Base-by-base conservation (phyloP, 1,140 invertebrate species). In the Megalopta genalis region DNA sequence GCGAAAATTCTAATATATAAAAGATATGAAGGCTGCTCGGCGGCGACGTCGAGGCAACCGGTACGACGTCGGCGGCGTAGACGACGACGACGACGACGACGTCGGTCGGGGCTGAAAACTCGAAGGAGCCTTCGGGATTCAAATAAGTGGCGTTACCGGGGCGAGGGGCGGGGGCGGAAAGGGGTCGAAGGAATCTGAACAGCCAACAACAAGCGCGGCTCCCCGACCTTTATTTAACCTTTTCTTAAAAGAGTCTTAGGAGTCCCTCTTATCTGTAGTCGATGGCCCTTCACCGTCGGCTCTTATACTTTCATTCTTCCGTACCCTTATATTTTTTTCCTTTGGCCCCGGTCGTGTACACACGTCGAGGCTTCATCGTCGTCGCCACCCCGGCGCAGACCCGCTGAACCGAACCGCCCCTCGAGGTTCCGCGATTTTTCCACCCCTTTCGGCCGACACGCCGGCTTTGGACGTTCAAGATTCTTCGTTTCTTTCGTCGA, bases 1-100 rank as follows among this genome's bases (percentile, higher is more conserved):
- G 83, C 83, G 87, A 88, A 89, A 91, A 90, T 91, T 90, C 88
- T 91, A 90, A 91, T 92, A 90, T 91, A 92, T 92, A 93, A 93
- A 92, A 92, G 91, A 93, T 93, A 91, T 92, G 91, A 92, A 89
- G 86, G 69, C 72, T 60, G 32, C 1, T 32, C 71, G 60, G 77
- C 66, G 85, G 42, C 82, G 87, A 85, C 85, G 82, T 66, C 37
- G 63, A 39, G 18, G 49, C 16, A 21, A 21, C 8, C 14, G 27
- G 32, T 4, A 65, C n/a, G 32, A 23, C 42, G 8, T 0, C 2
- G 4, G 21, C n/a, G n/a, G 32, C 32, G 32, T 32, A 32, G 32
- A 32, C n/a, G 70, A 67, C 70, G 64, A 54, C 62, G 46, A 57
- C 39, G 69, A 32, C 37, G 77, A 65, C n/a, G 32, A 23, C 42